Percentiles rank a stretch among this genome's conserved stretches.
Conservation (phyloP, 2,797 vertebrate species). For the Lemur catta region DNA sequence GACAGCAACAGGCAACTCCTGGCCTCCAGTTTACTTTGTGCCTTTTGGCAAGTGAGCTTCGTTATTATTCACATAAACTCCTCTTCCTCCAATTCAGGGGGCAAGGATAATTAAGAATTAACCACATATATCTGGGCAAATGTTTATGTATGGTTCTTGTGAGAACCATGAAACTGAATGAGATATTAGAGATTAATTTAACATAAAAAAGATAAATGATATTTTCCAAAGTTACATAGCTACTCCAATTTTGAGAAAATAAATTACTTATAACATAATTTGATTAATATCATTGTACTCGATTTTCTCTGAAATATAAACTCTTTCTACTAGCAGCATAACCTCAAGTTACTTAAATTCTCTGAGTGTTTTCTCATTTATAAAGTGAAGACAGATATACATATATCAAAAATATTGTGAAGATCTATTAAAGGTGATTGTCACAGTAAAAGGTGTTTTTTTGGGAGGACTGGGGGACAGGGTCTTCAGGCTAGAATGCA, state of each 20-base stretch:
- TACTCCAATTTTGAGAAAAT: background rate
- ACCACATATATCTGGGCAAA: background rate
- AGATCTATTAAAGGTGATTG: background rate
- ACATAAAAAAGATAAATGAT: background rate
- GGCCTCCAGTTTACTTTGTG: background rate
- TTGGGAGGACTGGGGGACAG: background rate
- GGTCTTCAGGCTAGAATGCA: background rate
- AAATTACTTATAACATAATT: background rate
- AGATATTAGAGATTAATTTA: background rate
- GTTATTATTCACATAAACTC: background rate
- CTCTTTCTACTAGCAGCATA: background rate
- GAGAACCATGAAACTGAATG: background rate
- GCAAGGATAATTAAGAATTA: background rate
- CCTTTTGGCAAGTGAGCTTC: background rate
- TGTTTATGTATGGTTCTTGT: background rate
- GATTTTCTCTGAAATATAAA: conserved; percentile 12
- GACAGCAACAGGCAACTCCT: background rate
- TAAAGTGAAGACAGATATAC: background rate
- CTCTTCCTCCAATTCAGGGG: background rate
- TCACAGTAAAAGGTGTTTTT: background rate
- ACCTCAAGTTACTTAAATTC: background rate
- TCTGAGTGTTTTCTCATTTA: background rate
- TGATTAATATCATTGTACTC: background rate
- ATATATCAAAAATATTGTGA: background rate
- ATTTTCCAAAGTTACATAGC: background rate